Base-by-base conservation (phyloP, 1,140 invertebrate species). In the Heliothis virescens region DNA sequence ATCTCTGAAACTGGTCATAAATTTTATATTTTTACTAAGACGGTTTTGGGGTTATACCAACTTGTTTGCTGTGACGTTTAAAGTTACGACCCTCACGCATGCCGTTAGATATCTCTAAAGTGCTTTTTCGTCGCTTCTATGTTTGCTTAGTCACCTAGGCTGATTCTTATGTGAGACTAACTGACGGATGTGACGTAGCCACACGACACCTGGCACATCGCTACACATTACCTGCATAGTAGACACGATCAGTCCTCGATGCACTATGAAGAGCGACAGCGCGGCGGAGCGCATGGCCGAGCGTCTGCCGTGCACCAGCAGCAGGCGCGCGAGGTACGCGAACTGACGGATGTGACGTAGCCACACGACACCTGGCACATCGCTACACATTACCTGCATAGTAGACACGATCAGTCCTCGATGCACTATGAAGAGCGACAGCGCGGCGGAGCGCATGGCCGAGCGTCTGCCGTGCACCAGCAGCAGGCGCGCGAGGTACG, bases 371-470 rank as follows among this genome's bases (percentile, higher is more conserved):
- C 21, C 21, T 26, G 21, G 21, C 34, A 41, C 34, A 41, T 41
- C 34, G 34, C 34, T 41, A 41, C 34, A 41, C 34, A 26, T 13
- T 34, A 99, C 99, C 91, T 99, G 99, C 97, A 99, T 99, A 12
- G 98, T 99, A 10, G 99, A 99, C 74, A 99, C 99, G 87, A 99
- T 99, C 55, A 99, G 96, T 76, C 99, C 99, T 62, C 99, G 96
- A 95, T 99, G 99, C 90, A 99, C 99, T 55, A 99, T 99, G 94
- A 99, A 99, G 94, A 99, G 99, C 87, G 98, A 98, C 0, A 99
- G 95, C 0, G 98, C 97, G 16, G 99, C 99, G 2, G 99, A 99
- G 65, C 99, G 95, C 95, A 99, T 99, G 89, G 99, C 99, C 84
- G 98, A 98, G 86, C 99, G 97, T 79, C 99, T 96, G 0, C 99